Conservation (phyloP, 2,113 vertebrate genomes). For the Amazona guildingii region DNA sequence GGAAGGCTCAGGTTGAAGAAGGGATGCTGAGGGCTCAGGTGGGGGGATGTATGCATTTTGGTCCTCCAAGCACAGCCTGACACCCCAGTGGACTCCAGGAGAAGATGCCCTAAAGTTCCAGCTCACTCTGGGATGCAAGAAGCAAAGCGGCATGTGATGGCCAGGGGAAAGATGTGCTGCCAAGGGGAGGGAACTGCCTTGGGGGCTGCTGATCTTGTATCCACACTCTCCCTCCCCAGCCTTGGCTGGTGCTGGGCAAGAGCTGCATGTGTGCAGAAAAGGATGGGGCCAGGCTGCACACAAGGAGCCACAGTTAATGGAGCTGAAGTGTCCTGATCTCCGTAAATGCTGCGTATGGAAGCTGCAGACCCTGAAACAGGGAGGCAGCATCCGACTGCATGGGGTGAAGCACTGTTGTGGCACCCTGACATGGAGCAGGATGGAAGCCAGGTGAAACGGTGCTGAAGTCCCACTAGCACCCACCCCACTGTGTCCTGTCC, state of each 20-base stretch:
- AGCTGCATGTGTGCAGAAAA: not conserved
- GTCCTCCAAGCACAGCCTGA: not conserved
- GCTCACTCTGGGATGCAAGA: not conserved
- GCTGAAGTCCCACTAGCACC: not conserved
- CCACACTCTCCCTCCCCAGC: no score
- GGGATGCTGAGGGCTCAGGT: not conserved
- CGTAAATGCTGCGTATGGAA: rapidly evolving
- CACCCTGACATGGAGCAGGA: rapidly evolving
- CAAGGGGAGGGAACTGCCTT: not conserved
- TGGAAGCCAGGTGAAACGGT: not conserved
- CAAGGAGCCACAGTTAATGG: rapidly evolving
- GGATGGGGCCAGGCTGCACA: not conserved
- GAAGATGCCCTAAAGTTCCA: not conserved
- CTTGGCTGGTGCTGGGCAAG: rapidly evolving
- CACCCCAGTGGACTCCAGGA: rapidly evolving
- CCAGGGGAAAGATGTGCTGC: rapidly evolving
- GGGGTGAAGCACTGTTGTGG: rapidly evolving
- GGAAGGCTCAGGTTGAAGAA: not conserved
- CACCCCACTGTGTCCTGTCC: not conserved
- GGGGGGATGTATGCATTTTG: not conserved
- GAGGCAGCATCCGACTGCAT: rapidly evolving
- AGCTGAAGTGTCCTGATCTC: not conserved
- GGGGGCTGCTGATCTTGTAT: not conserved
- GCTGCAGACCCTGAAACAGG: not conserved
- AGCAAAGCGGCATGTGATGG: not conserved